These are phyloP conservation scores for Drosophila nigromelanica DNA, from an alignment of 1,140 invertebrate genomes.

Conservation along the genomic window DNA sequence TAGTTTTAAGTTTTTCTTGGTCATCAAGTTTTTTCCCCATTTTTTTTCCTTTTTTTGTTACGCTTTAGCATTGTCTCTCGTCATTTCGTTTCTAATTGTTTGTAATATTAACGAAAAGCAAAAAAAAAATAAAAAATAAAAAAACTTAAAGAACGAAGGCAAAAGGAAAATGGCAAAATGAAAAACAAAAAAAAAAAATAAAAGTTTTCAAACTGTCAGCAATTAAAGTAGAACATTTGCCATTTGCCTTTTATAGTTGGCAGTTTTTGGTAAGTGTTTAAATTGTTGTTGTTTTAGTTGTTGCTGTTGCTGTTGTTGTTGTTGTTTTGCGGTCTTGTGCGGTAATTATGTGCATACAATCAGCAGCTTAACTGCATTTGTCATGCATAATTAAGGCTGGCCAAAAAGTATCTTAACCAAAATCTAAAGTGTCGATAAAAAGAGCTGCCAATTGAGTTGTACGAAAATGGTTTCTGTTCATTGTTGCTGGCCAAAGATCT, in stretches of 20 bases:
- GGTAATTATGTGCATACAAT: conserved; percentile 78
- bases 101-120: conserved; percentile 58
- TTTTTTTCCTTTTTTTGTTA: background rate
- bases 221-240: conserved; percentile 70
- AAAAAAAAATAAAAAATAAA: conserved; percentile 2
- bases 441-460: conserved; percentile 43
- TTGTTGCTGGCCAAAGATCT: background rate
- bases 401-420: conserved; percentile 53
- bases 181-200: conserved; percentile 3
- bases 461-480: conserved; percentile 8
- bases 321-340: conserved; percentile 30
- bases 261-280: conserved; percentile 64
- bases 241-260: conserved; percentile 37
- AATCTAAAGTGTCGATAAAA: conserved; percentile 53
- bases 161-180: conserved; percentile 57
- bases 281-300: conserved; percentile 23
- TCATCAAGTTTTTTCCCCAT: conserved; percentile 46
- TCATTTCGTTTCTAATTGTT: conserved; percentile 75
- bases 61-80: conserved; percentile 46
- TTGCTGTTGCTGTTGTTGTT: conserved; percentile 20
- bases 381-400: conserved; percentile 75
- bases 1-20: conserved; percentile 39
- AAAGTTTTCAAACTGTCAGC: conserved; percentile 71
- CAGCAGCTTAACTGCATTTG: conserved; percentile 62
- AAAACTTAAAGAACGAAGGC: conserved; percentile 15